Conservation (phyloP, 2,113 vertebrate species). For the Malurus alboscapulatus region DNA sequence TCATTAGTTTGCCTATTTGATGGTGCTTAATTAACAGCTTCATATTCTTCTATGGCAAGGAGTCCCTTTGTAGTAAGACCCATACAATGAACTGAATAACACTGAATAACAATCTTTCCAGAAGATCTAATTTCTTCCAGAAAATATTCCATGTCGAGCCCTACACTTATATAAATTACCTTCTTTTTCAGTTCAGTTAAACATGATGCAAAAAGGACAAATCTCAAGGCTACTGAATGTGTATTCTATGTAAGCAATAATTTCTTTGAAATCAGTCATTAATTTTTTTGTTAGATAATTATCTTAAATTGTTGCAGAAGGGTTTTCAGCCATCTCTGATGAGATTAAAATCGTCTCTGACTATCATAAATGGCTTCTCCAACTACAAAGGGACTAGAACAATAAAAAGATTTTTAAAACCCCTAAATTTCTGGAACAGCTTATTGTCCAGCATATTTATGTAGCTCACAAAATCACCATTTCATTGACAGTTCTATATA, state of each 20-base stretch:
- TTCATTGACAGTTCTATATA: neutral
- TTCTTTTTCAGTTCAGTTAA: neutral
- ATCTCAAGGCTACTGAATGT: neutral
- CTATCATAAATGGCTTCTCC: neutral
- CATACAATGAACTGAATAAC: neutral
- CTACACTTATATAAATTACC: neutral
- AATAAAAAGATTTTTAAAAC: neutral
- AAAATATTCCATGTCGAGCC: neutral
- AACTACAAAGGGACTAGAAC: neutral
- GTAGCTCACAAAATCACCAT: rapidly evolving
- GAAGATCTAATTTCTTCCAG: neutral
- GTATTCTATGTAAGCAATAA: neutral
- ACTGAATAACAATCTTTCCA: neutral
- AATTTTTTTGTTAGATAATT: neutral
- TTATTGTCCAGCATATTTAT: neutral
- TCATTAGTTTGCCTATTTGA: neutral
- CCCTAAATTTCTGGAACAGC: neutral
- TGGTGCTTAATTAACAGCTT: neutral
- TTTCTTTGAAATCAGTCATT: neutral
- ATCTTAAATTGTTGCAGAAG: neutral
- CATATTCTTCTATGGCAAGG: neutral
- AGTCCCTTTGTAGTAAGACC: neutral
- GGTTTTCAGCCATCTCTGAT: neutral
- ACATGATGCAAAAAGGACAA: neutral
- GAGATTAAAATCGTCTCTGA: neutral